phyloP scores from a whole-genome alignment of 2,888 invertebrate genomes.

The Archips crataeganus region DNA sequence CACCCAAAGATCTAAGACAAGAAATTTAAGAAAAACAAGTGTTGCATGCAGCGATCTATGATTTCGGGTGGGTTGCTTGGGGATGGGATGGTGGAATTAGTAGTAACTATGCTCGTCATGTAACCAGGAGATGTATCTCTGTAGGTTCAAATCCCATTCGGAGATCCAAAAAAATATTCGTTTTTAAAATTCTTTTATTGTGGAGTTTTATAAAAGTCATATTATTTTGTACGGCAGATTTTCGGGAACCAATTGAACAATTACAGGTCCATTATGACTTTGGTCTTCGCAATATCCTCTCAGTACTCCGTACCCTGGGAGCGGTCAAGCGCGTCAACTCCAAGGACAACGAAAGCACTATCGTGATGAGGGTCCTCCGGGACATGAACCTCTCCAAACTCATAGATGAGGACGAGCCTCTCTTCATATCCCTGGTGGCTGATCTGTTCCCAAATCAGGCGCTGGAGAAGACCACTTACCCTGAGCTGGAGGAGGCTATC shows the following conservation, averaged over 20 bases:
- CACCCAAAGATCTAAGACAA: too few relatives aligned
- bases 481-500: constrained; percentile 95
- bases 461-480: constrained; percentile 95
- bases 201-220: too few relatives aligned
- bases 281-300: constrained; percentile 97
- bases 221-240: too few relatives aligned
- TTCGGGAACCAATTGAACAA: neutral
- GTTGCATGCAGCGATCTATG: too few relatives aligned
- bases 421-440: constrained; percentile 98
- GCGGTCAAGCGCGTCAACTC: constrained; percentile 96
- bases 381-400: constrained; percentile 99
- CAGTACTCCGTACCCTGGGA: constrained; percentile 96
- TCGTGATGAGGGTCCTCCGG: constrained; percentile 98
- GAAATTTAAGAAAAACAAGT: too few relatives aligned
- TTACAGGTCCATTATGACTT: constrained; percentile 97
- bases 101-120: too few relatives aligned
- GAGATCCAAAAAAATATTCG: too few relatives aligned
- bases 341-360: constrained; percentile 97
- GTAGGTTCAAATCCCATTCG: too few relatives aligned
- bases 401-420: constrained; percentile 98
- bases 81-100: too few relatives aligned
- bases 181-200: too few relatives aligned
- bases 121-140: too few relatives aligned
- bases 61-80: too few relatives aligned
- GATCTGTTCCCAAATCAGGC: constrained; percentile 98